A percentile compares a stretch with the other conserved stretches of the same genome.
Evolutionary conservation across 2,113 vertebrate species (phyloP).

Genomic region (Aythya baeri): DNA sequence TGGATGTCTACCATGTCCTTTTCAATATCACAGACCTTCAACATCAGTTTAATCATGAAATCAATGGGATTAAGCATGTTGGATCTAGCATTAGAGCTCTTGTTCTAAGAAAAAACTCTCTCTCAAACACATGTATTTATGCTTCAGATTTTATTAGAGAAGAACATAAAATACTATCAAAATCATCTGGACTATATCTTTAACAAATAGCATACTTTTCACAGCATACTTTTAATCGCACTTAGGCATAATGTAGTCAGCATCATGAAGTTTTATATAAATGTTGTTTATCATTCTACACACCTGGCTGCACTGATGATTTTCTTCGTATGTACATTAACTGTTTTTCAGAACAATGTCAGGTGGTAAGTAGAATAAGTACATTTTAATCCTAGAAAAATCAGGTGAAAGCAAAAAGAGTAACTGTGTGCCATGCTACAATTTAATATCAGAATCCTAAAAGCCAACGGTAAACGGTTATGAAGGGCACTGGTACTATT

Average conservation of each 20-base stretch:
- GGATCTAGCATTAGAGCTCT: not conserved
- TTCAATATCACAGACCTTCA: not conserved
- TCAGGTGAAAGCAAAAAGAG: not conserved
- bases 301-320: not conserved
- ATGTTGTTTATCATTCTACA: not conserved
- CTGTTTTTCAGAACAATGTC: not conserved
- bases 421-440: not conserved
- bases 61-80: not conserved
- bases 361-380: not conserved
- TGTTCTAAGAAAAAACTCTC: not conserved
- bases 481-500: not conserved
- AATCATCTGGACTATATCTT: not conserved
- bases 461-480: not conserved
- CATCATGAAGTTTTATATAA: not conserved
- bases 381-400: not conserved
- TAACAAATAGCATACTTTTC: not conserved
- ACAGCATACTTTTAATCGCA: not conserved
- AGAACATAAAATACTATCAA: not conserved
- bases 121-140: not conserved
- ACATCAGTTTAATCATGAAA: not conserved
- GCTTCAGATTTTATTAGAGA: not conserved
- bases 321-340: not conserved
- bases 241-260: not conserved
- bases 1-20: not conserved
- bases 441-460: not conserved